Conservation (phyloP, 2,888 invertebrate genomes). For the Platynereis dumerilii region DNA sequence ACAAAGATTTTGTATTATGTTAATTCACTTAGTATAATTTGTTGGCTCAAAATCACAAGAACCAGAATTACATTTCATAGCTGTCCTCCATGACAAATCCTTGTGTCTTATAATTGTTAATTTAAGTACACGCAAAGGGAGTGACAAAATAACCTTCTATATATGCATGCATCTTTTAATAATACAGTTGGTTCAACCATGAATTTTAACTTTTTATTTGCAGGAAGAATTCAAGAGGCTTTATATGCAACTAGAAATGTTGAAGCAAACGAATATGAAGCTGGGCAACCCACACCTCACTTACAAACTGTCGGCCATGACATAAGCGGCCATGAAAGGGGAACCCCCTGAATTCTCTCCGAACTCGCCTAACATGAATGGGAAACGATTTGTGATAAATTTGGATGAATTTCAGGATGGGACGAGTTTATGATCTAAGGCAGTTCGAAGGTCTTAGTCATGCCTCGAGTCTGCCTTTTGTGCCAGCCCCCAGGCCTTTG, state of each 20-base stretch:
- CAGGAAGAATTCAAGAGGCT: constrained; percentile 84
- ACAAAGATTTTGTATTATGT: too few species aligned
- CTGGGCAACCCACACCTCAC: constrained; percentile 77
- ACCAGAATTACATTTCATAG: too few species aligned
- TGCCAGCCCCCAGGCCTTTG: not conserved
- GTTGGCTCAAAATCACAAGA: too few species aligned
- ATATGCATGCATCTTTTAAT: not conserved
- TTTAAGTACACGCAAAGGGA: too few species aligned
- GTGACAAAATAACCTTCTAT: too few species aligned
- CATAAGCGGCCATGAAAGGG: constrained; percentile 72
- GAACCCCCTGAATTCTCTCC: constrained; percentile 49
- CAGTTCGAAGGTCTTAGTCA: not conserved
- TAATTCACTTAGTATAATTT: too few species aligned
- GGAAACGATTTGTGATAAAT: constrained; percentile 58
- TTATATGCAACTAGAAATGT: constrained; percentile 78
- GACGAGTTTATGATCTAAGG: constrained; percentile 45
- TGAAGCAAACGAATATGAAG: constrained; percentile 80
- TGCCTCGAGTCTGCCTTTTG: not conserved
- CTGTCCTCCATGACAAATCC: too few species aligned
- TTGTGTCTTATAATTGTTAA: not conserved
- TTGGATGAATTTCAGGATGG: constrained; percentile 57
- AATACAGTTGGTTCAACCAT: not conserved
- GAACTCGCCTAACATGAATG: constrained; percentile 55
- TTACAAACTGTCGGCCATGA: constrained; percentile 81
- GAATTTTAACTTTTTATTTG: constrained; percentile 34